Base-by-base conservation (phyloP, 2,797 vertebrate species). In the Parauchenoglanis ngamensis region DNA sequence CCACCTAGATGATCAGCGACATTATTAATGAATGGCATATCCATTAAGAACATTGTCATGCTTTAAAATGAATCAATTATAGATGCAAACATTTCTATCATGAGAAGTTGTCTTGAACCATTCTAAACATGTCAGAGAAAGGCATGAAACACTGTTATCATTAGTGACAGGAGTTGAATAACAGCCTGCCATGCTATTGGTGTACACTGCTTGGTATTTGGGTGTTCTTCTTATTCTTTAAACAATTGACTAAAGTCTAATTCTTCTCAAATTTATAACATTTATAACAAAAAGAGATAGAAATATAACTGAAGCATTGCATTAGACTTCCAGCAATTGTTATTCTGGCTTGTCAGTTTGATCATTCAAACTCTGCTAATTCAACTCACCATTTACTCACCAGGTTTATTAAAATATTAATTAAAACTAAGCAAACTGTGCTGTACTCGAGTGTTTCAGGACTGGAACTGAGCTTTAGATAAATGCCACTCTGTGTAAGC, bases 401-500 rank as follows among this genome's bases (percentile, higher is more conserved):
- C 35, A 81, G 35, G 79, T 63, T 63, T 65, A 35, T 17, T 23
- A 59, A 31, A 59, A 19, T 1, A 59, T 79, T 59, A 28, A 82
- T 4, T 65, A 19, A 5, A 80, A 65, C 28, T 28, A 67, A 28
- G 15, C 13, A 46, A 49, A 65, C 40, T 28, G 21, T 49, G 61
- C 44, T 67, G 25, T 46, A n/a, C 35, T 81, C 7, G 7, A 46
- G n/a, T 4, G 7, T 15, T 65, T 82, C 61, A 28, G 59, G 6
- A 81, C 79, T 65, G 25, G 1, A 81, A 81, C 3, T 2, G 7
- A 46, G 67, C 73, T 73, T 52, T 61, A 82, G 52, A 49, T 87
- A 70, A 89, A 91, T 89, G 83, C 35, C 2, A 86, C 80, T 91
- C 72, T 65, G 68, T 17, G 28, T 87, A 86, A 57, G 87, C 86